Percentiles rank a stretch among this genome's conserved stretches.
phyloP scores from a whole-genome alignment of 2,797 vertebrate species.

The Momotus momota region DNA sequence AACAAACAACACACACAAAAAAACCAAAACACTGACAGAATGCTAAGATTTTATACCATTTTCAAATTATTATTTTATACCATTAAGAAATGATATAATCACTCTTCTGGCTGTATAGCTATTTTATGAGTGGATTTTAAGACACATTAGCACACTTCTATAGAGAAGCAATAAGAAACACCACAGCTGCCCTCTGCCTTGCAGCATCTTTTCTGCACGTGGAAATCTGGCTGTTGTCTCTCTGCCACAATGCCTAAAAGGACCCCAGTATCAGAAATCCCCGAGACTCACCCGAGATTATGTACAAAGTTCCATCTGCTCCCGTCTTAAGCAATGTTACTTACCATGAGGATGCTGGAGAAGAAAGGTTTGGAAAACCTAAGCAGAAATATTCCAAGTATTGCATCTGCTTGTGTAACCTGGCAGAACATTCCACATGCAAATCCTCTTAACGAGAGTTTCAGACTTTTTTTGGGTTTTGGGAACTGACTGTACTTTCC shows the following conservation, averaged over 20 bases:
- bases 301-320: neutral
- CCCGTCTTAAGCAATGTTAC: neutral
- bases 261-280: neutral
- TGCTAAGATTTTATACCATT: neutral
- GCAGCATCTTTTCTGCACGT: neutral
- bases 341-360: neutral
- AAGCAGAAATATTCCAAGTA: conserved; percentile 25
- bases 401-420: conserved; percentile 42
- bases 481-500: conserved; percentile 19
- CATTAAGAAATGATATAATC: neutral
- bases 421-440: conserved; percentile 17
- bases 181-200: neutral
- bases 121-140: neutral
- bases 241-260: neutral
- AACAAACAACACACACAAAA: neutral
- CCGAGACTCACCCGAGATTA: neutral
- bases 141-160: too few species aligned
- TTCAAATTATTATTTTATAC: neutral
- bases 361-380: conserved; percentile 34
- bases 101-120: neutral
- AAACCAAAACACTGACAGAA: neutral
- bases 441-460: conserved; percentile 21
- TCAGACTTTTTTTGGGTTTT: conserved; percentile 13
- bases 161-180: neutral
- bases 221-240: neutral